Base-by-base conservation (phyloP, 92 coral and sea anemone species). In the Phymanthus crucifer region DNA sequence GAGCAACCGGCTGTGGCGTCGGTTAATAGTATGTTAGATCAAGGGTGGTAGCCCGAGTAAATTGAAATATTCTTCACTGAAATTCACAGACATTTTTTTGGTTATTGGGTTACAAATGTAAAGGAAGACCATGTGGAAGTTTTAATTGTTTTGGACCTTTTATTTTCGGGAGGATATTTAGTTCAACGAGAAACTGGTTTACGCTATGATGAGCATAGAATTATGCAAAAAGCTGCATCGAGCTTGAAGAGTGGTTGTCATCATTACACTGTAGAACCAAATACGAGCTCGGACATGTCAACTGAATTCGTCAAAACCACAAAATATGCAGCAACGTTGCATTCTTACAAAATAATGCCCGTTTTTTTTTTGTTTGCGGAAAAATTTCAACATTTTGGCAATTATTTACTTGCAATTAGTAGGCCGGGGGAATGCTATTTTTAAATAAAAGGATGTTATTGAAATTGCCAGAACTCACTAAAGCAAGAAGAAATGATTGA, bases 151-250 rank as follows among this genome's bases (percentile, higher is more conserved):
- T 43, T 43, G 57, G 3, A 50, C 10, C 10, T 50, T 50, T 50
- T 11, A 50, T 50, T 19, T 50, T 50, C 3, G 29, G n/a, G 29
- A 54, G 26, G 64, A 19, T 61, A 12, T 61, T 54, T 54, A 19
- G 29, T 21, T 26, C 10, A 70, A 1, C 3, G 16, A 17, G 14
- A 17, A n/a, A 31, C 36, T 37, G 8, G 11, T 18, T 71, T 64
- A 77, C 72, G 72, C 38, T 64, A 23, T 2, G 37, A 40, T 77
- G 81, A n/a, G n/a, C 72, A 14, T 23, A 77, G 38, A 77, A 77
- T 61, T 77, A 75, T 75, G 79, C 70, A 75, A 75, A 75, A 75
- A 72, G 11, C 66, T 29, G 3, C 23, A 19, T 24, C 26, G 29
- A 27, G 36, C 1, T 27, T 27, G 6, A 18, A 0, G 68, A 10